Evolutionary conservation across 2,113 vertebrate genomes (phyloP).

Genomic region (Acinonyx jubatus): DNA sequence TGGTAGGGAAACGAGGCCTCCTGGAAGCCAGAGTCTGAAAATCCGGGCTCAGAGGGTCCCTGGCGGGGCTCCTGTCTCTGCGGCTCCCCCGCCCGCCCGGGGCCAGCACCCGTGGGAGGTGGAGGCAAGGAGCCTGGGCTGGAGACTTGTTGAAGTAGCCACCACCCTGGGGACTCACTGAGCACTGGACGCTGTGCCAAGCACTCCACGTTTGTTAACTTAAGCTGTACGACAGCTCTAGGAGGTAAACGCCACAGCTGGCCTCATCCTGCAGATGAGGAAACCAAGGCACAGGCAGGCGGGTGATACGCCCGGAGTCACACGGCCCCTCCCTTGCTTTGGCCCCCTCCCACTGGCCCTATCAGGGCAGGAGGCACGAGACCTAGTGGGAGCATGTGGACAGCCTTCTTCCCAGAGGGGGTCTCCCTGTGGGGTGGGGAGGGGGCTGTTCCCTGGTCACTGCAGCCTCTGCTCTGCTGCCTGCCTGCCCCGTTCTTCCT

Average conservation of each 20-base stretch:
- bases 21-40: neutral
- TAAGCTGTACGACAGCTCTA: neutral
- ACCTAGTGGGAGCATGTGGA: fast-evolving
- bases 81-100: fast-evolving
- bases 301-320: neutral
- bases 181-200: neutral
- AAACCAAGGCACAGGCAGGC: neutral
- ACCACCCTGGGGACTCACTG: neutral
- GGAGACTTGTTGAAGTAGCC: neutral
- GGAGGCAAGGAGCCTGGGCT: neutral
- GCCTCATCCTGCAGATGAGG: neutral
- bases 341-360: too few relatives aligned
- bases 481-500: too few relatives aligned
- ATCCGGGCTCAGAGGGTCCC: neutral
- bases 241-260: neutral
- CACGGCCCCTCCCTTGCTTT: neutral
- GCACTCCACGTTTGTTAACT: neutral
- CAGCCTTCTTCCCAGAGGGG: neutral
- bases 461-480: neutral
- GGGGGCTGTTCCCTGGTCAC: neutral
- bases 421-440: neutral
- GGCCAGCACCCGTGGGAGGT: neutral
- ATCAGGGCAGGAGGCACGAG: neutral
- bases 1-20: slow-evolving; percentile 55
- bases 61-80: neutral